Conservation (phyloP, 1,140 invertebrate genomes). For the Daktulosphaira vitifoliae region DNA sequence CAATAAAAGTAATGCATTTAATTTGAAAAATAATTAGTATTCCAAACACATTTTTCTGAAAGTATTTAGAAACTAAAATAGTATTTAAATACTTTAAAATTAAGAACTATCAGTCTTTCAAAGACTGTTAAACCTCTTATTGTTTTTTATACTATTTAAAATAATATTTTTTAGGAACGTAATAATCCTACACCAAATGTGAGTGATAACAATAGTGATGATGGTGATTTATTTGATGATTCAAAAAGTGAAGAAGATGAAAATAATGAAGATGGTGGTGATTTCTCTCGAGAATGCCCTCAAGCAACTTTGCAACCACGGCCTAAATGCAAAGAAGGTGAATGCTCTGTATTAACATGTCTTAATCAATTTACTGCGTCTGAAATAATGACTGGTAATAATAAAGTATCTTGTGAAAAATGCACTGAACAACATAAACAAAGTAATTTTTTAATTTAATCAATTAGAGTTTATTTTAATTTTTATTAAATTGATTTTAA, state of each 20-base stretch:
- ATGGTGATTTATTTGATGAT: slow-evolving; percentile 25
- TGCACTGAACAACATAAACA: slow-evolving; percentile 67
- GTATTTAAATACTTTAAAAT: too few relatives aligned
- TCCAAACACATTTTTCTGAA: too few relatives aligned
- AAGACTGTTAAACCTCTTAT: too few relatives aligned
- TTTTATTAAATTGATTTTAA: slow-evolving; percentile 25
- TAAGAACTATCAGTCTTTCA: too few relatives aligned
- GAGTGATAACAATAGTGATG: slow-evolving; percentile 27
- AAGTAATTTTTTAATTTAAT: slow-evolving; percentile 41
- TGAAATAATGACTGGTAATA: slow-evolving; percentile 79
- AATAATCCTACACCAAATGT: slow-evolving; percentile 31
- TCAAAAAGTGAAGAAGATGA: slow-evolving; percentile 31
- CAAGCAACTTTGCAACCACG: slow-evolving; percentile 27
- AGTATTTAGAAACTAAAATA: too few relatives aligned
- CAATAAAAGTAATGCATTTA: too few relatives aligned
- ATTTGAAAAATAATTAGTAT: too few relatives aligned
- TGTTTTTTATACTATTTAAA: slow-evolving; percentile 8
- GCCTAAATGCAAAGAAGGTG: slow-evolving; percentile 54
- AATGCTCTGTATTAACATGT: slow-evolving; percentile 76
- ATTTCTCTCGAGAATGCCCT: slow-evolving; percentile 22
- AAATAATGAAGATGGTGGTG: slow-evolving; percentile 26
- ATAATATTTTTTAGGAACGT: slow-evolving; percentile 7
- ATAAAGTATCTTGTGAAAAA: slow-evolving; percentile 84
- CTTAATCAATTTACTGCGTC: slow-evolving; percentile 83
- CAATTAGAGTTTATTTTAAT: too few relatives aligned